These are phyloP conservation scores for Leptinotarsa texana DNA, from an alignment of 1,140 invertebrate genomes.

Conservation along the genomic window DNA sequence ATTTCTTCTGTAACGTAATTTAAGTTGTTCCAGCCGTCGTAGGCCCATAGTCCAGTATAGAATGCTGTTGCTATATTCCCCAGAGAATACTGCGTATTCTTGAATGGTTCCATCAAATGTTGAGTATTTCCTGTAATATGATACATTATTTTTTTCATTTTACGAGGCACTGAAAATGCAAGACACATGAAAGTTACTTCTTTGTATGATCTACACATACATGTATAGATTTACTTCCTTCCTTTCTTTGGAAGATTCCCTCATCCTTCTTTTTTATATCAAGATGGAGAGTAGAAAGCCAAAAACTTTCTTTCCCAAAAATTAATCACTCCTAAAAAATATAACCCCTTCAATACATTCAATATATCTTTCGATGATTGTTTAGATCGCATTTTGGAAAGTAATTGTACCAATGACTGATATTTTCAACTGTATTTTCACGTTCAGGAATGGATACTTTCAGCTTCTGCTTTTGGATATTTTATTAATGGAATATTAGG, in stretches of 20 bases:
- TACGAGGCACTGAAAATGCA: no score
- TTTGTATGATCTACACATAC: no score
- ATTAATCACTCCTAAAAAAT: no score
- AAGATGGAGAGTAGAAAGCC: no score
- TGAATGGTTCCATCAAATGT: constrained; percentile 85
- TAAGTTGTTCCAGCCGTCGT: constrained; percentile 98
- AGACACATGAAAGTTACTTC: no score
- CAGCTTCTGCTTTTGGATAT: constrained; percentile 79
- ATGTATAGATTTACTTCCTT: no score
- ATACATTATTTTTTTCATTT: constrained; percentile 12
- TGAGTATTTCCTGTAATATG: constrained; percentile 75
- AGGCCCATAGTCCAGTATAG: constrained; percentile 97
- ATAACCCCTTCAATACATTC: no score
- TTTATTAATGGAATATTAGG: constrained; percentile 70
- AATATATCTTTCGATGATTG: no score
- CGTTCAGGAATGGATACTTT: constrained; percentile 78
- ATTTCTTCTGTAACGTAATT: constrained; percentile 99
- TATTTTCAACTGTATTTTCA: constrained; percentile 75
- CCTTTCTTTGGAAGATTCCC: no score
- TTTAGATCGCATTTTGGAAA: not conserved
- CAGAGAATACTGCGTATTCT: constrained; percentile 74
- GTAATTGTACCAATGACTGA: constrained; percentile 78
- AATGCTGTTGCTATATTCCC: constrained; percentile 94
- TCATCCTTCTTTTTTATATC: no score
- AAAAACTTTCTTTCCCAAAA: no score